Evolutionary conservation across 2,113 vertebrate species (phyloP), one percentile per base, ranked within the genome.

Genomic region (Pavo muticus): DNA sequence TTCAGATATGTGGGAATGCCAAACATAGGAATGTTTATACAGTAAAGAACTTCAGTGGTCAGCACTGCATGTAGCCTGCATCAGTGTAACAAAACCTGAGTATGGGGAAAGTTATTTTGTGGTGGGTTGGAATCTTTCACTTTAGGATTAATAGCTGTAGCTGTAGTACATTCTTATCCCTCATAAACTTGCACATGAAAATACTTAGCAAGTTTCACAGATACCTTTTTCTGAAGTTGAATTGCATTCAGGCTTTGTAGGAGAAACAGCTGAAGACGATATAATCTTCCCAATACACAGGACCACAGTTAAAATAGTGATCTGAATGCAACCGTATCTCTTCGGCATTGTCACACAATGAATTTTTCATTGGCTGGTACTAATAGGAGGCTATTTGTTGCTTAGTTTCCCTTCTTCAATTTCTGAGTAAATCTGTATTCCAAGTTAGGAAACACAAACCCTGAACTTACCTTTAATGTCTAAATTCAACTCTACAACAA

Each of bases 291-390:
- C 10, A 35, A 18, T 60, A 29, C 29, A 42, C 1, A 24, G 24
- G 25, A 64, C 35, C 21, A 12, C 18, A 18, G 25, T 59, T 68
- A 40, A 0, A 0, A 67, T 23, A 59, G 15, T 35, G 6, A 52
- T 70, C 65, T 69, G 50, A 81, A 42, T 4, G 21, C n/a, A 37
- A 54, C 23, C 13, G 54, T 20, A 50, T 40, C 0, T 0, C 40
- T 59, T 84, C 35, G 65, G 59, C 23, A 14, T 8, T 61, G 60
- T 73, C 60, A 21, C 17, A 23, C 5, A 6, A 35, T 70, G 24
- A 24, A 70, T 48, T n/a, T 6, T 32, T 56, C 14, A 14, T 39
- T 39, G 54, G 13, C 68, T 42, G 30, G 57, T 50, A 30, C 48
- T 50, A 54, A 15, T 5, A 59, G 37, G 14, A 65, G 42, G 27